Base-by-base conservation (phyloP, 2,888 invertebrate genomes). In the Aquatica leii region DNA sequence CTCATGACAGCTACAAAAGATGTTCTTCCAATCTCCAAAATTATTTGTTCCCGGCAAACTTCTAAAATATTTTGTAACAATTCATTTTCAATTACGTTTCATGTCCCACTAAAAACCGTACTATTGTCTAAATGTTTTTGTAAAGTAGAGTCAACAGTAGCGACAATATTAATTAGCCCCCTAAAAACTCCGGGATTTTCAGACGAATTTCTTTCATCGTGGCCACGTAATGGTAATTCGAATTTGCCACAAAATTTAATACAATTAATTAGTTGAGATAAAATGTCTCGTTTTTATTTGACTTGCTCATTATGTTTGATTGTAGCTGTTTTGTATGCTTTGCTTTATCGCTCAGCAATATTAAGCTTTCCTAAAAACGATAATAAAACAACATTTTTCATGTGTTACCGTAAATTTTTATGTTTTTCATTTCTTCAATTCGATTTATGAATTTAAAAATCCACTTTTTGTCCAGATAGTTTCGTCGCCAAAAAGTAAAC, bases 1-100 rank as follows among this genome's bases (percentile, higher is more conserved):
- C 4, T n/a, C n/a, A n/a, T n/a, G n/a, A n/a, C n/a, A n/a, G 62
- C 41, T n/a, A 62, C n/a, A 62, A 34, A 62, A 1, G 37, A 31
- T 2, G 62, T 31, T 31, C 9, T 31, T 31, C 9, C 31, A 31
- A 31, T 31, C 9, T 31, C 5, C 9, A 31, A 31, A 31, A 31
- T 31, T 31, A 31, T 31, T 31, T 31, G 4, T 9, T 31, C 31
- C 31, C 55, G 68, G n/a, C n/a, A n/a, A n/a, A n/a, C n/a, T n/a
- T n/a, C n/a, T n/a, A n/a, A n/a, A n/a, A n/a, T n/a, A n/a, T n/a
- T 55, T 65, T 75, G 4, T n/a, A n/a, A n/a, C n/a, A n/a, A n/a
- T n/a, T n/a, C n/a, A n/a, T n/a, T n/a, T n/a, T n/a, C n/a, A n/a
- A 77, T 73, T 48, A 70, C 68, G 9, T 76, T 62, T 54, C 77